Evolutionary conservation across 2,888 invertebrate species (phyloP).

Genomic region (Microdon myrmicae): DNA sequence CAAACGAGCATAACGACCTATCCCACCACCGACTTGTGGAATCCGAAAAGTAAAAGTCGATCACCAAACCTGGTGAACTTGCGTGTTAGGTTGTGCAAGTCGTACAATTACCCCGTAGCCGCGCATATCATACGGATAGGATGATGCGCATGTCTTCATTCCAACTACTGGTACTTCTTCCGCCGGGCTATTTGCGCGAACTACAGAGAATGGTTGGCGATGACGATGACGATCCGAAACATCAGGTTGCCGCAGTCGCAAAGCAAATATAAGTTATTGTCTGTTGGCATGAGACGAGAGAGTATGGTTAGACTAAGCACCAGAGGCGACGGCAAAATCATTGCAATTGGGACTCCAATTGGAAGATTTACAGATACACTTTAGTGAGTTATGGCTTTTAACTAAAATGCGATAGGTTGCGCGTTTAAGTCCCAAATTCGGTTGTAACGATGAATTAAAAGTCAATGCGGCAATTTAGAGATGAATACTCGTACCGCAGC

Average conservation of each 20-base stretch:
- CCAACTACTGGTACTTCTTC: constrained; percentile 26
- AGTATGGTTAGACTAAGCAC: constrained; percentile 13
- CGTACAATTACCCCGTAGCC: background rate
- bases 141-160: constrained; percentile 30
- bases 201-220: constrained; percentile 9
- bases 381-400: constrained; percentile 40
- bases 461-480: constrained; percentile 33
- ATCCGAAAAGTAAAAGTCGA: constrained; percentile 49
- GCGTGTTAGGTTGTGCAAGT: constrained; percentile 39
- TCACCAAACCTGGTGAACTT: constrained; percentile 46
- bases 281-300: constrained; percentile 47
- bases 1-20: constrained; percentile 34
- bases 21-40: constrained; percentile 18
- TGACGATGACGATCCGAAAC: constrained; percentile 1
- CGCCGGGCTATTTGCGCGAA: constrained; percentile 5
- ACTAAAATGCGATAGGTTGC: constrained; percentile 46
- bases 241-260: constrained; percentile 8
- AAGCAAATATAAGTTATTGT: constrained; percentile 50
- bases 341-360: constrained; percentile 44
- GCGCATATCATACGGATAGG: constrained; percentile 45
- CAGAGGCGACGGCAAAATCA: constrained; percentile 37
- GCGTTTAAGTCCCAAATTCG: constrained; percentile 10
- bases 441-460: constrained; percentile 36
- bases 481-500: constrained; percentile 2
- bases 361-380: constrained; percentile 51